Evolutionary conservation across 2,888 invertebrate species (phyloP).

Genomic region (Plebejus anna): DNA sequence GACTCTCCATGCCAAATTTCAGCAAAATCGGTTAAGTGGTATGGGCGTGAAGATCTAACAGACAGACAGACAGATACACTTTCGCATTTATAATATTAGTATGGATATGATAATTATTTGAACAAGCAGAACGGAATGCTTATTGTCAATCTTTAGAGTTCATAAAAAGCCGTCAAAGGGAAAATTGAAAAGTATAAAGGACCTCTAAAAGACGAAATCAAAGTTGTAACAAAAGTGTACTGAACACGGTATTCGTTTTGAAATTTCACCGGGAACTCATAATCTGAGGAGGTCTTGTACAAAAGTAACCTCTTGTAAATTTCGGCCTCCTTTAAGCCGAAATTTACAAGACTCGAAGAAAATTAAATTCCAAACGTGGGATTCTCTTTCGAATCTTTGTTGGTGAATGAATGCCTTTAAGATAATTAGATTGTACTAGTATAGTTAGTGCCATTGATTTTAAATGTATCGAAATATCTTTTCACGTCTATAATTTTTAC

Average conservation of each 20-base stretch:
- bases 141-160: not conserved
- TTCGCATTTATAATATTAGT: too few species aligned
- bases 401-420: not conserved
- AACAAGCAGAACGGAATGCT: not conserved
- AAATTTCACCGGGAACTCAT: conserved; percentile 1
- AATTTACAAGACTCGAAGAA: conserved; percentile 10
- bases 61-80: too few species aligned
- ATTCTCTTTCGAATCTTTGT: not conserved
- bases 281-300: conserved; percentile 9
- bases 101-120: too few species aligned
- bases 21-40: too few species aligned
- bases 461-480: not conserved
- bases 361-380: conserved; percentile 7
- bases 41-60: too few species aligned
- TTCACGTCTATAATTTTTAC: not conserved
- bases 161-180: not conserved
- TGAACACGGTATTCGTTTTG: conserved; percentile 4
- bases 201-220: not conserved
- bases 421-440: not conserved
- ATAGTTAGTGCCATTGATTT: not conserved
- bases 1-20: too few species aligned
- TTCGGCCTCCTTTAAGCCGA: not conserved
- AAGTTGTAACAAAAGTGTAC: not conserved
- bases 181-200: not conserved
- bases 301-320: not conserved